Conservation (phyloP, 2,888 invertebrate genomes). For the Drosophila lutescens region DNA sequence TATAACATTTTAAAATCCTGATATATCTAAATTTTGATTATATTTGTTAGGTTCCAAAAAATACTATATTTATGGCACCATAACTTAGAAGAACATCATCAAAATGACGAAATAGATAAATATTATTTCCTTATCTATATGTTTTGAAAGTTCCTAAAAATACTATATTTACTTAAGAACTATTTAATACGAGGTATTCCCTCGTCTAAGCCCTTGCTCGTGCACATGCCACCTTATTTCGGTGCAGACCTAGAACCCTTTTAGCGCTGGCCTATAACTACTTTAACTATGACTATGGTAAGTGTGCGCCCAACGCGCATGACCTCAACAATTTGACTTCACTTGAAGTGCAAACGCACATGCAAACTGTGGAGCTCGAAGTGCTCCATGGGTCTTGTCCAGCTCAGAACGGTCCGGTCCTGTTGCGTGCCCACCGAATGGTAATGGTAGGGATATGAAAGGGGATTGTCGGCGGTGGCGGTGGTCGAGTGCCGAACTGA, state of each 20-base stretch:
- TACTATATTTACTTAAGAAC: too few species aligned
- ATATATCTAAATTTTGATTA: too few species aligned
- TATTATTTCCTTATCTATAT: too few species aligned
- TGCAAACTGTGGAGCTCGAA: slow-evolving; percentile 24
- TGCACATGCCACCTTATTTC: not conserved
- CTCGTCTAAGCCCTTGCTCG: not conserved
- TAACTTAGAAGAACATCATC: too few species aligned
- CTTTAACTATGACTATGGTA: slow-evolving; percentile 24
- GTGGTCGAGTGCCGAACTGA: slow-evolving; percentile 50
- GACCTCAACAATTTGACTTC: slow-evolving; percentile 76
- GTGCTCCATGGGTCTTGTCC: slow-evolving; percentile 11
- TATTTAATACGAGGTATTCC: not conserved
- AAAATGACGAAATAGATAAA: too few species aligned
- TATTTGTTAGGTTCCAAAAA: too few species aligned
- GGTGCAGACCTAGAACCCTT: slow-evolving; percentile 54
- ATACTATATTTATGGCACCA: too few species aligned
- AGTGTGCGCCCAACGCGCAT: slow-evolving; percentile 76
- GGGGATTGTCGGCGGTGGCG: slow-evolving; percentile 8
- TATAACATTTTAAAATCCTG: too few species aligned
- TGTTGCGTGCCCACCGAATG: slow-evolving; percentile 66
- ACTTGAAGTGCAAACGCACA: slow-evolving; percentile 72
- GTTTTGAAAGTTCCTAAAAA: too few species aligned
- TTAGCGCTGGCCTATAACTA: slow-evolving; percentile 50
- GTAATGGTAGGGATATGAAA: slow-evolving; percentile 38
- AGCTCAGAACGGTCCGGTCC: slow-evolving; percentile 58